Evolutionary conservation across 2,888 invertebrate species (phyloP), one percentile per base, ranked within the genome.

Genomic region (Epirrhoe alternata): DNA sequence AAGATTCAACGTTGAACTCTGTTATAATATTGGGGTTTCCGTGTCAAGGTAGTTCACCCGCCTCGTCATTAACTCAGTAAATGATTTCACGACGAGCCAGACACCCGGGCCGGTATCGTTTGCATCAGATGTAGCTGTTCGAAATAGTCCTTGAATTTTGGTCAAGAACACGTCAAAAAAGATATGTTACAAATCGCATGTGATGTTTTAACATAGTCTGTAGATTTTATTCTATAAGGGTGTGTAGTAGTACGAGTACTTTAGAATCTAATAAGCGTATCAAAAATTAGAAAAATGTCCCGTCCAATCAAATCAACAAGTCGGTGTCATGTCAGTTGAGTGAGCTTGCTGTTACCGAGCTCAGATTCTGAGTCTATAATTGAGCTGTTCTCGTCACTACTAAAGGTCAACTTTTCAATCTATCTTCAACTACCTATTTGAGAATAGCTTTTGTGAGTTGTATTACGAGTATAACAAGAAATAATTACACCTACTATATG

Each of bases 361-460:
- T 24, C 24, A 24, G 24, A 24, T 24, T 24, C 24, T 24, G 24
- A 24, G 24, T 24, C 24, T 14, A 14, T 45, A 47, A 47, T 47
- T 7, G 47, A 47, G 16, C 16, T 47, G 16, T 47, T 16, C 16
- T 6, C 16, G 14, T 14, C 16, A 47, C 16, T 14, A 47, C 16
- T 7, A 47, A 54, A 54, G 38, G 54, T 38, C 54, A 54, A 54
- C 54, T 54, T 54, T 54, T 54, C 35, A 54, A 54, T 54, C 6
- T 38, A 35, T 53, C 35, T 53, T 53, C 35, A 53, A 35, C 35
- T 35, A n/a, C n/a, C n/a, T n/a, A 17, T 38, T 54, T 31, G 16
- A 35, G 16, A 38, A 16, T 54, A 38, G 31, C 47, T 47, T 47
- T 47, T 47, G 47, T 16, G 47, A 16, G 47, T 6, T 14, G 14